A percentile compares a stretch with the other conserved stretches of the same genome.
phyloP scores from a whole-genome alignment of 2,113 vertebrate species.

The Heliornis fulica region DNA sequence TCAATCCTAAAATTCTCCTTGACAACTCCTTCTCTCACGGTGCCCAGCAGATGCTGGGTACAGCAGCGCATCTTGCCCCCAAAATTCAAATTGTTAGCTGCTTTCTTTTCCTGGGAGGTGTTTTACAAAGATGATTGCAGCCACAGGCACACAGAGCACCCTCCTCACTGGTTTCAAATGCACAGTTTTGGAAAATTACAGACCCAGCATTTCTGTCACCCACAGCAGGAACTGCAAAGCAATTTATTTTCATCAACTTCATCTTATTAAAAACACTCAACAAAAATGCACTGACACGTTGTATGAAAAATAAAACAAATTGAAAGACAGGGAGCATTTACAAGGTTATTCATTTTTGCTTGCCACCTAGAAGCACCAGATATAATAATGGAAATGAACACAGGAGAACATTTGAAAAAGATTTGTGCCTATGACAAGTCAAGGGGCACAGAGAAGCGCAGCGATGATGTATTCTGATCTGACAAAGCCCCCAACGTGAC shows the following conservation, averaged over 20 bases:
- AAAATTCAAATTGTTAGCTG: background rate
- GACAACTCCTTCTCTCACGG: background rate
- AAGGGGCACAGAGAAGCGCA: background rate
- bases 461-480: background rate
- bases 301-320: constrained; percentile 59
- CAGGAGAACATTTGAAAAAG: constrained; percentile 36
- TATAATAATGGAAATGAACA: constrained; percentile 60
- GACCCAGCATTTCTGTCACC: constrained; percentile 56
- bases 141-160: background rate
- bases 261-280: constrained; percentile 58
- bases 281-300: constrained; percentile 35
- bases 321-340: constrained; percentile 56
- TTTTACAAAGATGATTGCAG: background rate
- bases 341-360: constrained; percentile 55
- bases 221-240: constrained; percentile 53
- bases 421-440: constrained; percentile 30
- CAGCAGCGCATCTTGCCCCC: background rate
- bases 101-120: background rate
- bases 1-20: background rate
- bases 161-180: background rate
- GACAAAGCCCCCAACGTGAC: constrained; percentile 23
- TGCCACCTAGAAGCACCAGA: constrained; percentile 44
- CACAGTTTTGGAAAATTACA: constrained; percentile 50
- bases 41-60: background rate
- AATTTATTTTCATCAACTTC: constrained; percentile 68